phyloP scores from a whole-genome alignment of 2,888 invertebrate genomes.

The Tenthredo amoena region DNA sequence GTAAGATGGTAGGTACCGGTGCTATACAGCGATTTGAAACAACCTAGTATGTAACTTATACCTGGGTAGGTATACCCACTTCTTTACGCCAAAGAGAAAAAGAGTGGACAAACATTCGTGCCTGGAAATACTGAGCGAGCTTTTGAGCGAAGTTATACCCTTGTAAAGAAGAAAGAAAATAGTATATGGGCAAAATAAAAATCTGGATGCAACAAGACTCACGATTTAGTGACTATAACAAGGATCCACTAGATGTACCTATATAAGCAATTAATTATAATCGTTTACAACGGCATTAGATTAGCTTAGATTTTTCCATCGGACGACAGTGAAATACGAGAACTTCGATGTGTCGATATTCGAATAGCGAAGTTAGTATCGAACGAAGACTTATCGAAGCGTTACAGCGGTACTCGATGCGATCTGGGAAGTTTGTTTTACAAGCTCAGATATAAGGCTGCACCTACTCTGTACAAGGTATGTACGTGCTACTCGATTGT shows the following conservation, averaged over 20 bases:
- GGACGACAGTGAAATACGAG: background rate
- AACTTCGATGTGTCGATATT: background rate
- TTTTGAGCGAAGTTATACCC: background rate
- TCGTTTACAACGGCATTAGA: background rate
- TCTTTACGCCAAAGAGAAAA: background rate
- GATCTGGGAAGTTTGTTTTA: conserved; percentile 9
- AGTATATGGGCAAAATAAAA: background rate
- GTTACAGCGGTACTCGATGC: background rate
- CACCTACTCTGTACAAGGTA: background rate
- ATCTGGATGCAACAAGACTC: no score
- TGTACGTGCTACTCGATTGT: background rate
- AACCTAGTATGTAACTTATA: background rate
- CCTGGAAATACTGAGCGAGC: background rate
- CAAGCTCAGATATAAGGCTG: background rate
- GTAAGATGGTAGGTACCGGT: background rate
- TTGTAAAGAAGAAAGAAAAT: background rate
- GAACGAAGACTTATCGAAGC: conserved; percentile 4
- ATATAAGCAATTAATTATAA: background rate
- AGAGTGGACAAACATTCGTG: background rate
- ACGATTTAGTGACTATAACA: no score
- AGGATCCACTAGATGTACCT: background rate
- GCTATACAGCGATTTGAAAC: background rate
- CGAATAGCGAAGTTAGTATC: background rate
- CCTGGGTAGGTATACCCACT: background rate
- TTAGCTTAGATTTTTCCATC: background rate